Evolutionary conservation across 2,888 invertebrate species (phyloP).

Genomic region (Dryadula phaetusa): DNA sequence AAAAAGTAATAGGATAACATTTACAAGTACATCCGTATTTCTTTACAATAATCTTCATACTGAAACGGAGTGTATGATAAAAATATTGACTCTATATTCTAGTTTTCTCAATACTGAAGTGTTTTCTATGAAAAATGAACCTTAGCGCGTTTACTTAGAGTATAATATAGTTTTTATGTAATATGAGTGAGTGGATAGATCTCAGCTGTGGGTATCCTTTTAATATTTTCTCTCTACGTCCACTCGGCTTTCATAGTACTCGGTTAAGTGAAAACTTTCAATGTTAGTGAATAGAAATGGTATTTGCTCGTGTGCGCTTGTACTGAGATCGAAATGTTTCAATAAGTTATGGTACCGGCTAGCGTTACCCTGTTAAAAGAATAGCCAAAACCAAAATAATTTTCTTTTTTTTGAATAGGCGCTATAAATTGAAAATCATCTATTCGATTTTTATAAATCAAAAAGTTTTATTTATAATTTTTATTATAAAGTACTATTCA

Average conservation of each 20-base stretch:
- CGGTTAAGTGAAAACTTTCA: constrained; percentile 27
- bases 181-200: constrained; percentile 10
- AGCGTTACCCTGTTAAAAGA: background rate
- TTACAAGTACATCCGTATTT: background rate
- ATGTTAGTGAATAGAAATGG: constrained; percentile 7
- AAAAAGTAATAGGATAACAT: background rate
- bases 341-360: background rate
- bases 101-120: background rate
- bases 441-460: no score
- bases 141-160: background rate
- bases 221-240: constrained; percentile 24
- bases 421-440: no score
- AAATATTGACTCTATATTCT: constrained; percentile 18
- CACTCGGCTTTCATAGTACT: constrained; percentile 28
- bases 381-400: no score
- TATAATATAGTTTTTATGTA: background rate
- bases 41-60: constrained; percentile 14
- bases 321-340: constrained; percentile 4
- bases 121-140: constrained; percentile 2
- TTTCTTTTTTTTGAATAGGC: no score
- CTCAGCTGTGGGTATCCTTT: constrained; percentile 24
- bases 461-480: no score
- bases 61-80: constrained; percentile 9
- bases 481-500: no score
- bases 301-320: constrained; percentile 10